A percentile compares a stretch with the other conserved stretches of the same genome.
Evolutionary conservation across 2,113 vertebrate species (phyloP).

Genomic region (Aramus guarauna): DNA sequence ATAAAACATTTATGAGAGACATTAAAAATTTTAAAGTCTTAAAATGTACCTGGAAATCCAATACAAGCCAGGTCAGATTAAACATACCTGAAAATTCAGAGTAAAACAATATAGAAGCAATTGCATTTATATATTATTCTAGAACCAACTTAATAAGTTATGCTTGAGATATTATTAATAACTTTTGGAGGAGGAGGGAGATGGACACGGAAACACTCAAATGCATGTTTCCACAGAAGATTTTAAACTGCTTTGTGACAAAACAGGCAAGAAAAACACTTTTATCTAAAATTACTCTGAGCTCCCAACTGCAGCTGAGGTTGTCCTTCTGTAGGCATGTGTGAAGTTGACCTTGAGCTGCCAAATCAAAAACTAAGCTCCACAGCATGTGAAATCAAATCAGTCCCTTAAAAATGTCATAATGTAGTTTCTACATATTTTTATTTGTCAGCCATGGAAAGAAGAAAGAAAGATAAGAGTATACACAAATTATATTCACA

Average conservation of each 20-base stretch:
- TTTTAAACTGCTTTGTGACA: neutral
- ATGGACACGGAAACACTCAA: neutral
- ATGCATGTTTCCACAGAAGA: neutral
- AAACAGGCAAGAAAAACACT: neutral
- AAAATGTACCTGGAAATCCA: neutral
- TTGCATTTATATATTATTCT: neutral
- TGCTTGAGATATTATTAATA: neutral
- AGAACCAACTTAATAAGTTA: neutral
- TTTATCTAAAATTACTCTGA: neutral
- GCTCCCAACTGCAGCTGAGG: neutral
- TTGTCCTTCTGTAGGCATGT: neutral
- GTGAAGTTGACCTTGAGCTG: neutral
- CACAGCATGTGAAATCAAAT: neutral
- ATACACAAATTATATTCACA: neutral
- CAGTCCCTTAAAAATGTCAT: neutral
- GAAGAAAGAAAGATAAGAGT: neutral
- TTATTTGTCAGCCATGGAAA: neutral
- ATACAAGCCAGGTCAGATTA: neutral
- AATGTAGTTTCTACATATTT: neutral
- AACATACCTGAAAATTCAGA: neutral
- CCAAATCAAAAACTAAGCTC: neutral
- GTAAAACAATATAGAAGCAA: neutral
- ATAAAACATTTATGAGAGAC: neutral
- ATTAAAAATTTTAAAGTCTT: neutral
- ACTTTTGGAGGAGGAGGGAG: fast-evolving